phyloP scores from a whole-genome alignment of 1,140 invertebrate genomes.

The Pseudomyrmex flavicornis region DNA sequence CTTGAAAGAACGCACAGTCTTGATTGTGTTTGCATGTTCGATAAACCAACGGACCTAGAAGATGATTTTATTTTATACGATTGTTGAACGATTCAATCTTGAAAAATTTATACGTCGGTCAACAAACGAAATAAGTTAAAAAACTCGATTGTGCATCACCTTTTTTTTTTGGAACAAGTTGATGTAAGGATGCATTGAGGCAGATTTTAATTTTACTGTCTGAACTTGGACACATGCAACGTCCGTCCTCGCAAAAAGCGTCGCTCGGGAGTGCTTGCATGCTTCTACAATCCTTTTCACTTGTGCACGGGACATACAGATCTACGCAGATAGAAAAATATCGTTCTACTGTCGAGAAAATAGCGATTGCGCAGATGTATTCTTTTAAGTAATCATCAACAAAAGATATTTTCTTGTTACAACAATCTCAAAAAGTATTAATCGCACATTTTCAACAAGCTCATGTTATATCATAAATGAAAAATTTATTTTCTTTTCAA shows the following conservation, averaged over 20 bases:
- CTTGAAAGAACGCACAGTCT: conserved; percentile 31
- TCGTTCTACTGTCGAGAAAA: too few relatives aligned
- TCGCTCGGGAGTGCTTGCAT: not conserved
- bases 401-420: too few relatives aligned
- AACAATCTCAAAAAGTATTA: too few relatives aligned
- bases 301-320: conserved; percentile 42
- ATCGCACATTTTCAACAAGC: too few relatives aligned
- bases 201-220: conserved; percentile 6
- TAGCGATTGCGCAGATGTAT: too few relatives aligned
- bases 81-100: not conserved
- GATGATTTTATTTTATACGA: not conserved
- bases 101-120: too few relatives aligned
- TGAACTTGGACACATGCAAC: conserved; percentile 55
- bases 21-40: conserved; percentile 41
- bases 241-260: conserved; percentile 34
- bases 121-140: too few relatives aligned
- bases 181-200: conserved; percentile 15
- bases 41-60: conserved; percentile 21
- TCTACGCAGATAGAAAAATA: conserved; percentile 32
- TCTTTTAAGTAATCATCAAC: too few relatives aligned
- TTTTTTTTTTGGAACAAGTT: not conserved
- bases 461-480: too few relatives aligned
- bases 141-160: conserved; percentile 9
- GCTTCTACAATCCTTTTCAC: not conserved
- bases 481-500: too few relatives aligned